Base-by-base conservation (phyloP, 2,113 vertebrate species). In the Syngnathus scovelli region DNA sequence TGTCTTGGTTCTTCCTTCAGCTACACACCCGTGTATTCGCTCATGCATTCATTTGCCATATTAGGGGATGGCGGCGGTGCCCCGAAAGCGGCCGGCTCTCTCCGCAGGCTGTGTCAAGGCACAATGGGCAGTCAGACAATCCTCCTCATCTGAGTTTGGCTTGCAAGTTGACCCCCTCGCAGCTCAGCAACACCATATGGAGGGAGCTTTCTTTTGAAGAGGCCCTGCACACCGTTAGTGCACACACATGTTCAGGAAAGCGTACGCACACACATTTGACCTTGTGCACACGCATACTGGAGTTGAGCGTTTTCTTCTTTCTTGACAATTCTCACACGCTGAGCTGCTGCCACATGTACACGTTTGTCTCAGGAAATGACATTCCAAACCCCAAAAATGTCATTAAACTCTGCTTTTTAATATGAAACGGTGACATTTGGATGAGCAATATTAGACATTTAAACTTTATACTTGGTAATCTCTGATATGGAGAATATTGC, bases 21-120 rank as follows among this genome's bases (percentile, higher is more conserved):
- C 88, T 88, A 87, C 89, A 86, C 86, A 84, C 85, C 83, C 82
- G 83, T 70, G 85, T 83, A 87, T 89, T 90, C 81, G 71, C 76
- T 89, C 89, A 86, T 88, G 89, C 89, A 92, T 90, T 89, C 85
- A 89, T 90, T 89, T 88, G 87, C 71, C 76, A 87, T 88, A 89
- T 90, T 90, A 89, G 85, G 70, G 81, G 65, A 66, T 76, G 78
- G 68, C 72, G 60, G 77, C 60, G 77, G 74, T 80, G 81, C 79
- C 85, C 81, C 75, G 75, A 72, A 80, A 83, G 67, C 74, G 69
- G 69, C 77, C 33, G 78, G 75, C 83, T 85, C 86, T 81, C 83
- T 84, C 83, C 0, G 66, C 80, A 73, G 85, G 78, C 78, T 81
- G 66, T 76, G 78, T 73, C 78, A 80, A 75, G 82, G 79, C 83